Conservation (phyloP, 2,888 invertebrate species). For the Erannis defoliaria region DNA sequence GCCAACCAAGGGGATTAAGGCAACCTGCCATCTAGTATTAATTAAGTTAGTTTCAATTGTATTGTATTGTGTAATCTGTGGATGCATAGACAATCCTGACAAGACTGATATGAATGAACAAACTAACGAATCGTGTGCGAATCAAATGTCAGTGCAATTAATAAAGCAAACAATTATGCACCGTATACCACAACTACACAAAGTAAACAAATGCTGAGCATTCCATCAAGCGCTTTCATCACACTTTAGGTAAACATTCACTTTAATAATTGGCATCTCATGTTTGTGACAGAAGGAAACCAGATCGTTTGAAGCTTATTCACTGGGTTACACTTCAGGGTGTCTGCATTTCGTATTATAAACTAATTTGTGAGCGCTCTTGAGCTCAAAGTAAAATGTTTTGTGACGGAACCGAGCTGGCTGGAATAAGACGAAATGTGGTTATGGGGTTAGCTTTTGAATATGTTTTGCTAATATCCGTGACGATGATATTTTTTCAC, state of each 20-base stretch:
- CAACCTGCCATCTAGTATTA: no score
- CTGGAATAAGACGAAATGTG: slow-evolving; percentile 56
- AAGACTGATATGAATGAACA: no score
- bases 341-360: slow-evolving; percentile 68
- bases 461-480: slow-evolving; percentile 10
- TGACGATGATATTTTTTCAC: no score
- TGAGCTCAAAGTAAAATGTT: slow-evolving; percentile 61
- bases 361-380: slow-evolving; percentile 62
- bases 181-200: no score
- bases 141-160: no score
- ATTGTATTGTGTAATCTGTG: no score
- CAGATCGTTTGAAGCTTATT: slow-evolving; percentile 11
- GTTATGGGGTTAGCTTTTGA: slow-evolving; percentile 50
- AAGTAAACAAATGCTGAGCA: no score
- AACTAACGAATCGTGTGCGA: no score
- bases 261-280: slow-evolving; percentile 1
- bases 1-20: no score
- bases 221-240: neutral
- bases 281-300: slow-evolving; percentile 6
- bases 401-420: slow-evolving; percentile 54
- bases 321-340: slow-evolving; percentile 29
- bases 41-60: no score
- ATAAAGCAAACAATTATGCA: no score
- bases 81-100: no score
- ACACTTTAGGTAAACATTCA: slow-evolving; percentile 3